These are phyloP conservation scores for Sigmodon hispidus DNA, from an alignment of 2,113 vertebrate genomes.

Conservation along the genomic window DNA sequence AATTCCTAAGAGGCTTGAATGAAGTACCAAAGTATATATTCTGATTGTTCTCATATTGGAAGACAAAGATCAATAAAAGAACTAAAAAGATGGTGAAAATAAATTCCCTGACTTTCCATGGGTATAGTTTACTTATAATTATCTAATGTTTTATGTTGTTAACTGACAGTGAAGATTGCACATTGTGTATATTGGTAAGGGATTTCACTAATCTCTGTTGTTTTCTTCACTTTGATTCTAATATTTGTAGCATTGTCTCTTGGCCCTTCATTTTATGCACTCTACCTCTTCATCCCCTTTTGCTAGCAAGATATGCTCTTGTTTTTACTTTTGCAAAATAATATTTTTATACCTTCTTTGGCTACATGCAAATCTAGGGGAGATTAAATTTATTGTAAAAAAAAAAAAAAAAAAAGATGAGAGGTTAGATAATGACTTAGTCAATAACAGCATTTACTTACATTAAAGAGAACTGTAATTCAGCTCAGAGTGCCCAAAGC, in stretches of 20 bases:
- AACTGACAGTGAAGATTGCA: background rate
- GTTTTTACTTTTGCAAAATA: background rate
- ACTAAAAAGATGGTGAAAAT: conserved; percentile 23
- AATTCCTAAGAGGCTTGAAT: background rate
- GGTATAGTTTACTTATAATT: background rate
- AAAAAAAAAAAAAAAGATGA: background rate
- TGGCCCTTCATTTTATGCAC: background rate
- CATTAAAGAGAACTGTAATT: background rate
- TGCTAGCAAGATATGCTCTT: background rate
- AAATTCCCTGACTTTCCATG: background rate
- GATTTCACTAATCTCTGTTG: background rate
- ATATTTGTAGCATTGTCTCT: background rate
- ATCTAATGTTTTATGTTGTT: background rate
- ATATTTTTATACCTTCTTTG: background rate
- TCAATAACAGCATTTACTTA: background rate
- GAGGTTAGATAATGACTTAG: background rate
- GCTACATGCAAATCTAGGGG: background rate
- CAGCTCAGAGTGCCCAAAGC: background rate
- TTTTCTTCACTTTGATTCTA: conserved; percentile 45
- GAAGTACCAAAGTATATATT: background rate
- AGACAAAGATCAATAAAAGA: background rate
- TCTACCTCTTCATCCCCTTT: background rate
- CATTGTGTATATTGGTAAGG: background rate
- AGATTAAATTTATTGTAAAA: conserved; percentile 29
- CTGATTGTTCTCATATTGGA: background rate